phyloP scores from a whole-genome alignment of 2,888 invertebrate genomes.

The Lottia scabra region DNA sequence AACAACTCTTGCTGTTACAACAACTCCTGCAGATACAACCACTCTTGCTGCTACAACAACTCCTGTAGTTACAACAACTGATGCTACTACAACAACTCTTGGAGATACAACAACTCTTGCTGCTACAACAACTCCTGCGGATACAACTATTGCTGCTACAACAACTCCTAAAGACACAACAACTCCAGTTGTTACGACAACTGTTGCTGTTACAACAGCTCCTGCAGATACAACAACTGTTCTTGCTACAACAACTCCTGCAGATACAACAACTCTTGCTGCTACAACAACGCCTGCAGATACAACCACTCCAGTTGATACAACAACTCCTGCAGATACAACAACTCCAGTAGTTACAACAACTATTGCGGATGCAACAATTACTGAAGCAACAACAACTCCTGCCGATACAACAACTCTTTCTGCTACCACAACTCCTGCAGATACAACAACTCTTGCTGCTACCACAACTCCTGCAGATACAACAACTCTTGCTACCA shows the following conservation, averaged over 20 bases:
- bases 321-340: neutral
- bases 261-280: too few species aligned
- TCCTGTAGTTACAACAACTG: neutral
- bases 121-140: too few species aligned
- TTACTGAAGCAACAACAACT: neutral
- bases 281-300: neutral
- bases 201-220: neutral
- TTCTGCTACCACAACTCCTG: neutral
- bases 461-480: neutral
- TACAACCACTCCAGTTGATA: neutral
- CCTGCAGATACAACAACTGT: neutral
- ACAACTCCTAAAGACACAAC: neutral
- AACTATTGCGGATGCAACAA: neutral
- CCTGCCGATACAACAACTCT: neutral
- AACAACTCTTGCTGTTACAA: neutral
- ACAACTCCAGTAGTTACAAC: neutral
- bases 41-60: neutral
- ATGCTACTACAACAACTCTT: neutral
- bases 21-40: neutral
- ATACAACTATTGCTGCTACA: neutral
- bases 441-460: neutral
- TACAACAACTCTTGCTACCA: neutral
- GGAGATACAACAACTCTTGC: too few species aligned
- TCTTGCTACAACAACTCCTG: too few species aligned
- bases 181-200: too few species aligned